Evolutionary conservation across 2,888 invertebrate species (phyloP).

Genomic region (Thymelicus sylvestris): DNA sequence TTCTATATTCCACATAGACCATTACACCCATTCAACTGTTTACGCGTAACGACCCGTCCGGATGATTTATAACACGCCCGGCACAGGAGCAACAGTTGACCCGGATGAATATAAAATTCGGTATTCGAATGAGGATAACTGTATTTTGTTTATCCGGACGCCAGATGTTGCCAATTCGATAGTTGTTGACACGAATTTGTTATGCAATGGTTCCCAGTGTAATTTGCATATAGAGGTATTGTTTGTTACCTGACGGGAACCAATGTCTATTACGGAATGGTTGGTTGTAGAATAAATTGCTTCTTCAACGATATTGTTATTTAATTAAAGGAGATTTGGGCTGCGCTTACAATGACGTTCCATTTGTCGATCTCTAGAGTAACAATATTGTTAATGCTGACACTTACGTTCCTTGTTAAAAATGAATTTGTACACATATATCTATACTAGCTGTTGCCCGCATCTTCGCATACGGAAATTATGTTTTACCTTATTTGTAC

Average conservation of each 20-base stretch:
- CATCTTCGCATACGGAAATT: no score
- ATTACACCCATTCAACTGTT: slow-evolving; percentile 12
- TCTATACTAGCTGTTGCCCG: no score
- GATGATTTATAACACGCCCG: slow-evolving; percentile 4
- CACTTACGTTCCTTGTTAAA: no score
- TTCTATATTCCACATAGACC: slow-evolving; percentile 6
- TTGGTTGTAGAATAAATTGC: no score
- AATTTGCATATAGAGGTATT: slow-evolving; percentile 4
- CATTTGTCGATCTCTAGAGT: no score
- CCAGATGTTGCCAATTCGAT: slow-evolving; percentile 5
- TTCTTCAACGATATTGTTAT: no score
- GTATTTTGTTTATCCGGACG: slow-evolving; percentile 5
- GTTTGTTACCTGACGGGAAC: not conserved
- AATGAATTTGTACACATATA: no score
- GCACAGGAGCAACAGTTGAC: slow-evolving; percentile 12
- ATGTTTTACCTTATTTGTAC: no score
- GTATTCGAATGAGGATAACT: slow-evolving; percentile 3
- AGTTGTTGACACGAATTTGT: slow-evolving; percentile 9
- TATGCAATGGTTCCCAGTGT: not conserved
- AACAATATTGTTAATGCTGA: no score
- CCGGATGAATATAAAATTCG: slow-evolving; percentile 14
- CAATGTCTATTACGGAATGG: no score
- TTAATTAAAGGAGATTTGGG: no score
- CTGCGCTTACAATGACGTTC: no score
- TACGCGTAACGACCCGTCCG: not conserved